phyloP scores from a whole-genome alignment of 2,888 invertebrate species.

The Epistrophe eligans region DNA sequence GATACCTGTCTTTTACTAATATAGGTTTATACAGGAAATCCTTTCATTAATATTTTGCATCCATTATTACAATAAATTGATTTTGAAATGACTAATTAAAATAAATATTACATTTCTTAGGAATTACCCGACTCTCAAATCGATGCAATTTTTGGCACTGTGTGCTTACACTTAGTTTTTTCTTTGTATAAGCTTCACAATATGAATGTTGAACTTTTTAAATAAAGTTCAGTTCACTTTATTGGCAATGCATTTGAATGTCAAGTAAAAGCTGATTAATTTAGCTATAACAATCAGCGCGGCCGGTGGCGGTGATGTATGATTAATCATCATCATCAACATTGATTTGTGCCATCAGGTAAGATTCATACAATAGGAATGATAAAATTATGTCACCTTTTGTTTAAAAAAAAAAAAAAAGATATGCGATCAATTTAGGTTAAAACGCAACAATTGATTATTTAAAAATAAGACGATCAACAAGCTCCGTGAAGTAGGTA shows the following conservation, averaged over 20 bases:
- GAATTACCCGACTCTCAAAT: not conserved
- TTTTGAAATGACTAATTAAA: too few relatives aligned
- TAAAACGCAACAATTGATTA: not conserved
- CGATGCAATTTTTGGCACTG: not conserved
- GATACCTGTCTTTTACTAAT: too few relatives aligned
- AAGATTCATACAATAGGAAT: slow-evolving; percentile 23
- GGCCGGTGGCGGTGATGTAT: not conserved
- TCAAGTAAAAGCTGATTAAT: slow-evolving; percentile 61
- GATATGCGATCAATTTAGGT: not conserved
- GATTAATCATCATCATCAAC: slow-evolving; percentile 18
- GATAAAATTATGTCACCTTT: slow-evolving; percentile 15
- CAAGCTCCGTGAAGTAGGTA: too few relatives aligned
- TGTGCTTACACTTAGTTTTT: not conserved
- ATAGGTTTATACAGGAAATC: too few relatives aligned
- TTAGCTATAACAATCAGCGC: slow-evolving; percentile 19
- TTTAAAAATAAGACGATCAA: not conserved
- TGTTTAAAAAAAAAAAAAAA: not conserved
- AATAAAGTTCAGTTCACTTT: slow-evolving; percentile 53
- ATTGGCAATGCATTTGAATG: slow-evolving; percentile 49
- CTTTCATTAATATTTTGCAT: too few relatives aligned
- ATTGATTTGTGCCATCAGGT: slow-evolving; percentile 12
- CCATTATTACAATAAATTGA: too few relatives aligned
- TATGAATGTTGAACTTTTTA: slow-evolving; percentile 35
- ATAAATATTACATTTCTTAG: too few relatives aligned
- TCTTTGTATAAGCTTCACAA: slow-evolving; percentile 1